Conservation (phyloP, 2,797 vertebrate genomes). For the Pseudocheirus occidentalis region DNA sequence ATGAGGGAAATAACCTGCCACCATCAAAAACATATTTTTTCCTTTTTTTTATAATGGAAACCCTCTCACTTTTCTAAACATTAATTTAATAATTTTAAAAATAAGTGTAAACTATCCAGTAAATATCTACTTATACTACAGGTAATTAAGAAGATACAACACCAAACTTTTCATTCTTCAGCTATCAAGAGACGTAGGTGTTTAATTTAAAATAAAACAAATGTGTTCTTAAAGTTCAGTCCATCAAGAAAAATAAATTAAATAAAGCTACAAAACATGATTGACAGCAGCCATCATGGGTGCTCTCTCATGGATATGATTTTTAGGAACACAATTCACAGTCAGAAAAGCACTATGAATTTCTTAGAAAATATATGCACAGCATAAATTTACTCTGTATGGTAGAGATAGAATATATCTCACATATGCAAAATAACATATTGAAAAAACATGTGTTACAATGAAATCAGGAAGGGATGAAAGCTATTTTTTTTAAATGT, state of each 20-base stretch:
- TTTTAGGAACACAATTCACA: background rate
- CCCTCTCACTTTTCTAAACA: conserved; percentile 30
- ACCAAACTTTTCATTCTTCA: background rate
- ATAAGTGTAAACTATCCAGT: conserved; percentile 55
- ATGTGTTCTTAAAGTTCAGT: conserved; percentile 46
- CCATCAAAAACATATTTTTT: background rate
- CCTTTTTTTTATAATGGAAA: conserved; percentile 10
- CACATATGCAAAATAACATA: background rate
- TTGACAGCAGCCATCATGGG: conserved; percentile 26
- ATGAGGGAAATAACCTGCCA: background rate
- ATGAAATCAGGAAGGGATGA: conserved; percentile 1
- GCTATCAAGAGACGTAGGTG: conserved; percentile 24
- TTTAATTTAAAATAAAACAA: conserved; percentile 61
- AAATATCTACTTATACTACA: conserved; percentile 46
- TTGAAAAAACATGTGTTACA: conserved; percentile 3
- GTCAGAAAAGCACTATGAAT: background rate
- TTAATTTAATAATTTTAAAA: conserved; percentile 51
- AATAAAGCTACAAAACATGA: conserved; percentile 11
- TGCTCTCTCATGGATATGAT: conserved; percentile 10
- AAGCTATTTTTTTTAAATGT: background rate
- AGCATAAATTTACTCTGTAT: background rate
- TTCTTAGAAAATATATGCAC: background rate
- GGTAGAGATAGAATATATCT: background rate
- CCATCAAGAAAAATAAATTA: conserved; percentile 47
- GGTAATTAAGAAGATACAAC: conserved; percentile 61